These are phyloP conservation scores for Anniella stebbinsi DNA, from an alignment of 2,797 vertebrate species.

Conservation along the genomic window DNA sequence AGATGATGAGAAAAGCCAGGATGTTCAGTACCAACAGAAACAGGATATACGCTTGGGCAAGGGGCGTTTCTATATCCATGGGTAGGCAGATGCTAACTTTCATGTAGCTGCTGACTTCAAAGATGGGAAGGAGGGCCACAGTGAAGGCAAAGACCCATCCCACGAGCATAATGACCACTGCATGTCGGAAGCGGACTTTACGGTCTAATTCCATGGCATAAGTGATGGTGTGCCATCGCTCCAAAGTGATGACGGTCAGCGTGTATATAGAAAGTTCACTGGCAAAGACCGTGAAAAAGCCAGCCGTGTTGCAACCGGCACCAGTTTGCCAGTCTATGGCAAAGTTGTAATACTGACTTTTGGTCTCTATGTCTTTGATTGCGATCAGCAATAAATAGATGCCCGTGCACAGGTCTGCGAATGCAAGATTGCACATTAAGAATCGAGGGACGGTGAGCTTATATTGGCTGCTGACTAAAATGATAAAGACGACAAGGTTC, in stretches of 20 bases:
- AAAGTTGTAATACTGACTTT: constrained; percentile 91
- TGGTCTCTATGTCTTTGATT: constrained; percentile 88
- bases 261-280: constrained; percentile 97
- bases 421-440: constrained; percentile 97
- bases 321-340: constrained; percentile 96
- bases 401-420: constrained; percentile 96
- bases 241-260: constrained; percentile 91
- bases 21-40: constrained; percentile 91
- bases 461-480: constrained; percentile 88
- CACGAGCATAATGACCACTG: constrained; percentile 83
- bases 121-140: constrained; percentile 87
- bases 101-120: constrained; percentile 94
- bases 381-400: constrained; percentile 94
- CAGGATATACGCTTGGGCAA: constrained; percentile 89
- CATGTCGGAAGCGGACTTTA: constrained; percentile 89
- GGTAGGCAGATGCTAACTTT: constrained; percentile 99
- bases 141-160: constrained; percentile 91
- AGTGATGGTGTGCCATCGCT: constrained; percentile 98
- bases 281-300: constrained; percentile 96
- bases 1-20: constrained; percentile 90
- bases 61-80: constrained; percentile 90
- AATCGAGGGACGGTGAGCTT: constrained; percentile 96
- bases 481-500: constrained; percentile 87
- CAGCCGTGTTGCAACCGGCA: constrained; percentile 88
- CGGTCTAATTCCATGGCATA: constrained; percentile 92